Percentiles rank a stretch among this genome's conserved stretches.
Evolutionary conservation across 2,888 invertebrate genomes (phyloP).

Genomic region (Gastracanthus pulcherrimus): DNA sequence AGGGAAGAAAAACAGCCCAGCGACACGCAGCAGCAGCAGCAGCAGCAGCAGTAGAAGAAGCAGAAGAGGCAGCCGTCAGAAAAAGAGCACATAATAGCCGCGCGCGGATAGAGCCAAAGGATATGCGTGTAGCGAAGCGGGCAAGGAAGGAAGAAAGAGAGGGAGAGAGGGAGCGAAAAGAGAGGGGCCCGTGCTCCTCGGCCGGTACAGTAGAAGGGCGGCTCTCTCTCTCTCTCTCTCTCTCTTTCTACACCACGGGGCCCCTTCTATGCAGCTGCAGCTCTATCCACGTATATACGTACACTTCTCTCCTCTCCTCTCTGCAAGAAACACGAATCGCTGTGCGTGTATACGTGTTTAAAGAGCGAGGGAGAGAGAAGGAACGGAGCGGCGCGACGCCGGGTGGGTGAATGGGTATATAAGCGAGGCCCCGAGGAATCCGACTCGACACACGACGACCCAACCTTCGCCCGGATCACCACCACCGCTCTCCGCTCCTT

Average conservation of each 20-base stretch:
- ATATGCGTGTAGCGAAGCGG: neutral
- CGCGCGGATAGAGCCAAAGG: neutral
- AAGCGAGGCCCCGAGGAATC: conserved; percentile 74
- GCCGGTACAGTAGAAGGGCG: conserved; percentile 51
- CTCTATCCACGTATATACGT: neutral
- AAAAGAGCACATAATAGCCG: neutral
- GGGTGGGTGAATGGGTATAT: conserved; percentile 75
- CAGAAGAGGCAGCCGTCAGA: neutral
- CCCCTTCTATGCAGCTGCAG: neutral
- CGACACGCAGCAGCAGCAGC: conserved; percentile 10
- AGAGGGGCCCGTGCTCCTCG: conserved; percentile 15
- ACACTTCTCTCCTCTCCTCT: neutral
- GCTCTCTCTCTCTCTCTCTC: neutral
- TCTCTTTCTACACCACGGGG: neutral
- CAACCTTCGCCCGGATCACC: conserved; percentile 72
- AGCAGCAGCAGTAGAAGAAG: neutral
- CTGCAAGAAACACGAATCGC: no score
- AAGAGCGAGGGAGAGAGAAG: conserved; percentile 18
- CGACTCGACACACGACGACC: conserved; percentile 74
- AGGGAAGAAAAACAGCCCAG: no score
- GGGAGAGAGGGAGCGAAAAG: neutral
- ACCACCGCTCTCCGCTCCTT: neutral
- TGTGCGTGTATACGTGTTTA: no score
- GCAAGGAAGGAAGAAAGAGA: conserved; percentile 11
- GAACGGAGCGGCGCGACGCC: conserved; percentile 59